Conservation (phyloP, 1,140 invertebrate species). For the Oppia nitens region DNA sequence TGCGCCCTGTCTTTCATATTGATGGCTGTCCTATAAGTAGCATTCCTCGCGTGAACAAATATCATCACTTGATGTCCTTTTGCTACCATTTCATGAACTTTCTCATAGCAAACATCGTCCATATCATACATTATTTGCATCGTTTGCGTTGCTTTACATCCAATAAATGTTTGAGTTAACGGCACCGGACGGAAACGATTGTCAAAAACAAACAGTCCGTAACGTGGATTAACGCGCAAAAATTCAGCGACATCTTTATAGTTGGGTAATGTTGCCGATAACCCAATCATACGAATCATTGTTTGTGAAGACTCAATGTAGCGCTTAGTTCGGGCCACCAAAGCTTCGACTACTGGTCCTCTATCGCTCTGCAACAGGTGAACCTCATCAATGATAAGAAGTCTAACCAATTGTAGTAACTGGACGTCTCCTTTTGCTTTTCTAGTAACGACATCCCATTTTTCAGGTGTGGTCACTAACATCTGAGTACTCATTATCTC, state of each 20-base stretch:
- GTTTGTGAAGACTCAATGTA: conserved; percentile 85
- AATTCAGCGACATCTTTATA: conserved; percentile 92
- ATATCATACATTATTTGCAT: conserved; percentile 64
- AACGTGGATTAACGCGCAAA: conserved; percentile 75
- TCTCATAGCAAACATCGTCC: conserved; percentile 85
- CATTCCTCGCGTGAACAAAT: conserved; percentile 94
- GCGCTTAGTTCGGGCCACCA: conserved; percentile 85
- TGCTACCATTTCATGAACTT: conserved; percentile 66
- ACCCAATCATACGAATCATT: conserved; percentile 92
- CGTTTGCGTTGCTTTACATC: conserved; percentile 60
- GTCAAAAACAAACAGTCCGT: conserved; percentile 94
- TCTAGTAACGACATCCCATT: conserved; percentile 97
- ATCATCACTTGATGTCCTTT: conserved; percentile 95
- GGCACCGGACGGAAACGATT: conserved; percentile 89
- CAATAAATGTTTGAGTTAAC: conserved; percentile 75
- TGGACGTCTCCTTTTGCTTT: conserved; percentile 84
- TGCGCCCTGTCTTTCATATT: conserved; percentile 23
- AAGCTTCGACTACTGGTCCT: conserved; percentile 90
- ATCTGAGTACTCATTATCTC: conserved; percentile 95
- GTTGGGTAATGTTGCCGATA: conserved; percentile 95
- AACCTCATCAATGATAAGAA: conserved; percentile 97
- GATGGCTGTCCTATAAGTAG: conserved; percentile 71
- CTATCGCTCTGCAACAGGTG: conserved; percentile 92
- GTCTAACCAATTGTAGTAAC: conserved; percentile 69
- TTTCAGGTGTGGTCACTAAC: conserved; percentile 96